Percentiles rank a stretch among this genome's conserved stretches.
Conservation (phyloP, 2,888 invertebrate genomes). For the Hemistola chrysoprasaria region DNA sequence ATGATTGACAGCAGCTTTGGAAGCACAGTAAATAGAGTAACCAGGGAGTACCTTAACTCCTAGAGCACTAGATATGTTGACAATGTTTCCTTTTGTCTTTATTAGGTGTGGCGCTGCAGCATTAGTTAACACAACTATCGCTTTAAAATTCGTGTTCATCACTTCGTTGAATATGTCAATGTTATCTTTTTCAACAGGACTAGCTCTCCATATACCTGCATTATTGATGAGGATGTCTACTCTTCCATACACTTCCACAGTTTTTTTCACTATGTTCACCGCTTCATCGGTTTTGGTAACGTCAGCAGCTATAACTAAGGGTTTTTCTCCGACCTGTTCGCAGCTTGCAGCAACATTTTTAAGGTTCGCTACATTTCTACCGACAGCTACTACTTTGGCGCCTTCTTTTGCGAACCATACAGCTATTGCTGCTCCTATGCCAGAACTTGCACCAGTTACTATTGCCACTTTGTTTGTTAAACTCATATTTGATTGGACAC, state of each 20-base stretch:
- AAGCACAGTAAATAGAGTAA: slow-evolving; percentile 79
- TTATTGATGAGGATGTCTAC: slow-evolving; percentile 51
- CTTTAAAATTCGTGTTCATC: slow-evolving; percentile 41
- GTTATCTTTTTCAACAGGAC: slow-evolving; percentile 33
- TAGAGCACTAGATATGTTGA: slow-evolving; percentile 49
- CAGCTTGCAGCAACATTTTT: slow-evolving; percentile 20
- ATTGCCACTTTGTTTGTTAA: slow-evolving; percentile 35
- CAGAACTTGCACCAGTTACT: slow-evolving; percentile 44
- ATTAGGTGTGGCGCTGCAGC: slow-evolving; percentile 41
- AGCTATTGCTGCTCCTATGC: slow-evolving; percentile 45
- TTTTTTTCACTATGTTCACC: slow-evolving; percentile 32
- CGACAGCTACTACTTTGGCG: slow-evolving; percentile 39
- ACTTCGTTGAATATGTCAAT: slow-evolving; percentile 39
- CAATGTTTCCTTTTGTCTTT: slow-evolving; percentile 44
- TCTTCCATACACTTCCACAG: slow-evolving; percentile 36
- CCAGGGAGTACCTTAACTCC: slow-evolving; percentile 8
- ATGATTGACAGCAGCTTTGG: slow-evolving; percentile 88
- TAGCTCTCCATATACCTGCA: slow-evolving; percentile 36
- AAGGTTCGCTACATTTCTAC: slow-evolving; percentile 35
- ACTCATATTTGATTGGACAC: slow-evolving; percentile 10
- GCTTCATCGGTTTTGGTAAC: slow-evolving; percentile 37
- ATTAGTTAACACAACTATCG: slow-evolving; percentile 38
- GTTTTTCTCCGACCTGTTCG: slow-evolving; percentile 22
- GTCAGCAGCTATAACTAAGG: slow-evolving; percentile 38
- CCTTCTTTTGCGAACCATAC: slow-evolving; percentile 38